Percentiles rank a stretch among this genome's conserved stretches.
phyloP scores from a whole-genome alignment of 2,113 vertebrate species.

The Pseudolaguvia tuberculata region DNA sequence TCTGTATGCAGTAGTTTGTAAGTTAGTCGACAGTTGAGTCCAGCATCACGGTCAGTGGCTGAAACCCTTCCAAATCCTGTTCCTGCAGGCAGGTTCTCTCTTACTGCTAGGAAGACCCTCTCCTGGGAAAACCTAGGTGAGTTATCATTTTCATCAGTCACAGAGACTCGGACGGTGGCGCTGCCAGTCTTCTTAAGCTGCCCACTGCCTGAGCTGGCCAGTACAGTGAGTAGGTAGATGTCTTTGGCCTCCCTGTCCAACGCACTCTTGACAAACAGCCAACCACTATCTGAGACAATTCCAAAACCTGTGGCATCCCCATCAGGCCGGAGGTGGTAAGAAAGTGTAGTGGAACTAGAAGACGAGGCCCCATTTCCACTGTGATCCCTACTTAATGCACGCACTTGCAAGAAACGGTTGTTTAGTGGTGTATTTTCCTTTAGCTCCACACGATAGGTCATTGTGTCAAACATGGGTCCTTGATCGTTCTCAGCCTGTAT shows the following conservation, averaged over 20 bases:
- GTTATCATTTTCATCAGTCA: constrained; percentile 93
- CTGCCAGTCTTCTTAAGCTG: constrained; percentile 77
- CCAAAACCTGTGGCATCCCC: constrained; percentile 85
- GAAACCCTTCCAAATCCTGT: constrained; percentile 81
- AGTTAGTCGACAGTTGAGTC: constrained; percentile 83
- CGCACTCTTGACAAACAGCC: constrained; percentile 85
- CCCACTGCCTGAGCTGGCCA: constrained; percentile 74
- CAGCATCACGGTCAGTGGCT: constrained; percentile 84
- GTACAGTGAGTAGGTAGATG: constrained; percentile 80
- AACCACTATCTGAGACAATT: constrained; percentile 81
- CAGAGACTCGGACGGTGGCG: constrained; percentile 78
- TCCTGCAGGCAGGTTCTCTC: constrained; percentile 81
- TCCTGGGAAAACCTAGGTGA: constrained; percentile 86
- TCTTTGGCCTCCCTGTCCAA: constrained; percentile 88
- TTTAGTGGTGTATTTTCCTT: constrained; percentile 76
- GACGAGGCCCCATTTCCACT: constrained; percentile 59
- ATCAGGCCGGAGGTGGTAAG: constrained; percentile 82
- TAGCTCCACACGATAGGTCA: constrained; percentile 88
- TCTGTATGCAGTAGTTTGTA: constrained; percentile 82
- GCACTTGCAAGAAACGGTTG: constrained; percentile 86
- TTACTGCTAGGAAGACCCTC: constrained; percentile 85
- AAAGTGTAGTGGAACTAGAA: constrained; percentile 49
- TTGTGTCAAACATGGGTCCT: constrained; percentile 84
- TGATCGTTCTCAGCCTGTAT: constrained; percentile 78
- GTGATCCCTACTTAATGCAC: constrained; percentile 77